These are phyloP conservation scores for Polypterus bichir DNA, from an alignment of 2,113 vertebrate genomes.

Conservation along the genomic window DNA sequence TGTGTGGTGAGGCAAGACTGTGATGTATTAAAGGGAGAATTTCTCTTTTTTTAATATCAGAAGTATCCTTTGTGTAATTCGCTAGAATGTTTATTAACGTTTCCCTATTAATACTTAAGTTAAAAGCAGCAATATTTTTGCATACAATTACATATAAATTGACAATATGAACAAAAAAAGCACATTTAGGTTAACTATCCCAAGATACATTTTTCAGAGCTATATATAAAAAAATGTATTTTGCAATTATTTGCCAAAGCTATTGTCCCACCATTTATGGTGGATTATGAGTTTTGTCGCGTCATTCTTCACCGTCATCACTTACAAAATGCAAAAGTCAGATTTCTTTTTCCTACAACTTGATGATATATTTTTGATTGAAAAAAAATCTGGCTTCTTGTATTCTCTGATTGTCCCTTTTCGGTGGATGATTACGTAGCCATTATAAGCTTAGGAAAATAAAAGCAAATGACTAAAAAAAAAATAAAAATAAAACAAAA, in stretches of 20 bases:
- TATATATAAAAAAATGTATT: conserved; percentile 19
- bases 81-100: conserved; percentile 25
- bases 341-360: no score
- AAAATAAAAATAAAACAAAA: conserved; percentile 19
- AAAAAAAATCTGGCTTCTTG: no score
- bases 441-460: conserved; percentile 9
- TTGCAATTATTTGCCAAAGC: conserved; percentile 16
- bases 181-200: conserved; percentile 33
- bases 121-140: conserved; percentile 48
- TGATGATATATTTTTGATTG: no score
- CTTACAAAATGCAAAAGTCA: no score
- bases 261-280: conserved; percentile 1
- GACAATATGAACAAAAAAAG: conserved; percentile 41
- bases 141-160: conserved; percentile 41
- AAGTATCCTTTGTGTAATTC: conserved; percentile 19
- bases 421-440: conserved; percentile 5
- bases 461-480: conserved; percentile 18
- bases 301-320: no score
- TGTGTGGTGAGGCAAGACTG: background rate
- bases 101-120: conserved; percentile 31
- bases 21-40: background rate
- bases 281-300: no score
- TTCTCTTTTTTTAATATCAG: background rate
- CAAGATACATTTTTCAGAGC: conserved; percentile 23
- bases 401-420: conserved; percentile 3